phyloP scores from a whole-genome alignment of 2,888 invertebrate genomes.

The Euplagia quadripunctaria region DNA sequence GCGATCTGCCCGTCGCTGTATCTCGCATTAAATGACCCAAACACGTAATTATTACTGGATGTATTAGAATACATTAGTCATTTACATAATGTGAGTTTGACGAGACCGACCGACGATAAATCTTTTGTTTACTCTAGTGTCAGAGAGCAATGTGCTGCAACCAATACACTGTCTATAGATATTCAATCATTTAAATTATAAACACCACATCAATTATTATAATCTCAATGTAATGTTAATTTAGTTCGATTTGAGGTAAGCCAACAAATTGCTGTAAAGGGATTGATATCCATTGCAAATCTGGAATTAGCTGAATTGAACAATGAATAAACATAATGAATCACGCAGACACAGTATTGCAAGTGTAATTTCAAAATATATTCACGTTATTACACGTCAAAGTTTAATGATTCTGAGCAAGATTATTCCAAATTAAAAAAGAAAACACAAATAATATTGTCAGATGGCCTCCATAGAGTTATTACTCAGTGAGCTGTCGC shows the following conservation, averaged over 20 bases:
- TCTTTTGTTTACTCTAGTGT: background rate
- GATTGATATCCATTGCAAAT: background rate
- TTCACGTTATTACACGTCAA: background rate
- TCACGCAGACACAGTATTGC: background rate
- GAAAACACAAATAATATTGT: slow-evolving; percentile 44
- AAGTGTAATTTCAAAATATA: slow-evolving; percentile 5
- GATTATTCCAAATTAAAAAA: slow-evolving; percentile 19
- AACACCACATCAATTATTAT: background rate
- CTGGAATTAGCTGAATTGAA: background rate
- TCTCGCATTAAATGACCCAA: no score
- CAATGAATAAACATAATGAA: slow-evolving; percentile 1
- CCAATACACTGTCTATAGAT: background rate
- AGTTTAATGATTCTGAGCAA: background rate
- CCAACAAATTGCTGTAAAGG: background rate
- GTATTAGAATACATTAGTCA: no score
- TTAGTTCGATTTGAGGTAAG: background rate
- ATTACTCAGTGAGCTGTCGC: slow-evolving; percentile 66
- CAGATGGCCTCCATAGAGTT: slow-evolving; percentile 50
- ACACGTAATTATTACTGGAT: no score
- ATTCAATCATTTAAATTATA: background rate
- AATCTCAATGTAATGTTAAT: background rate
- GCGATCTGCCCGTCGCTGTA: no score
- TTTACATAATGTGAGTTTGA: no score
- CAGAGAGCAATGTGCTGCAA: background rate
- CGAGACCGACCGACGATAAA: background rate